These are phyloP conservation scores for Gorsachius goisagi DNA, from an alignment of 2,113 vertebrate genomes.

Conservation along the genomic window DNA sequence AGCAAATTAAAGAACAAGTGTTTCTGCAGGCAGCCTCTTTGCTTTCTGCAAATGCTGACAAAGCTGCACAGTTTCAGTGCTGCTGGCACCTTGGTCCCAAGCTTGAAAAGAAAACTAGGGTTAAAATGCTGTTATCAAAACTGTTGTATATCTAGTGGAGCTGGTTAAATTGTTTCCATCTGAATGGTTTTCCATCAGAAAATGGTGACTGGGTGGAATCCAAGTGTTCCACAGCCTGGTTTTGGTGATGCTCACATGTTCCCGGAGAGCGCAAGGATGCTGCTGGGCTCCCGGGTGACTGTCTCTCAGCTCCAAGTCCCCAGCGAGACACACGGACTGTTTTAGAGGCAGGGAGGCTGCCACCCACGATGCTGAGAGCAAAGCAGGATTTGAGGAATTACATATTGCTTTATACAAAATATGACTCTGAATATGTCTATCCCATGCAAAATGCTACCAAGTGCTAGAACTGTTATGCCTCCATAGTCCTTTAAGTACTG, in stretches of 20 bases:
- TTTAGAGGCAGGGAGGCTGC: neutral
- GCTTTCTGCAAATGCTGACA: neutral
- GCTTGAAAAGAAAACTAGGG: neutral
- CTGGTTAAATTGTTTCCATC: neutral
- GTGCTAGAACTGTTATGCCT: neutral
- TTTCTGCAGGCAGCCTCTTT: neutral
- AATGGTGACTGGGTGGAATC: neutral
- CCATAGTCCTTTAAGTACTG: neutral
- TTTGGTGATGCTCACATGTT: neutral
- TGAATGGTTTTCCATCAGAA: neutral
- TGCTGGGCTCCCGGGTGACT: neutral
- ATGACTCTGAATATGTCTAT: neutral
- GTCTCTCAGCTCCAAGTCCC: neutral
- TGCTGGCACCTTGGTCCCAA: neutral
- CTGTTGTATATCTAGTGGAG: neutral
- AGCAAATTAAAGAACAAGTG: neutral
- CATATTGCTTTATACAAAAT: neutral
- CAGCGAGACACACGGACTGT: accelerated
- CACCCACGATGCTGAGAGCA: neutral
- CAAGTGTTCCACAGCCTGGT: neutral
- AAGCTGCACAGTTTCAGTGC: neutral
- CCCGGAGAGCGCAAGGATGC: neutral
- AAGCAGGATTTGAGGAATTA: neutral
- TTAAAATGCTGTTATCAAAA: neutral
- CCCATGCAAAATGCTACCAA: neutral